Evolutionary conservation across 2,797 vertebrate species (phyloP).

Genomic region (Pterois miles): DNA sequence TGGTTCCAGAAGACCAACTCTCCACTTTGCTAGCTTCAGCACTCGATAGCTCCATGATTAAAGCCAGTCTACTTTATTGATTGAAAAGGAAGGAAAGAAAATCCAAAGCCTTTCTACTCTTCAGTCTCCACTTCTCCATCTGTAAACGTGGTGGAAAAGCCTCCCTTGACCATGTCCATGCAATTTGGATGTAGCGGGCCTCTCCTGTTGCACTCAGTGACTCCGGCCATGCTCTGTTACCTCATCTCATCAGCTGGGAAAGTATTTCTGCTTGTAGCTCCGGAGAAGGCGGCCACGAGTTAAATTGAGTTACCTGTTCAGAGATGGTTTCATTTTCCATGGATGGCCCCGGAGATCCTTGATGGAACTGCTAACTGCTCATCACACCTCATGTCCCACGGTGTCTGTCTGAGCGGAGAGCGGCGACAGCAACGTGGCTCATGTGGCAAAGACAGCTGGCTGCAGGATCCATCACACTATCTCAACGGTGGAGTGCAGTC

Average conservation of each 20-base stretch:
- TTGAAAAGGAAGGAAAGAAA: constrained; percentile 73
- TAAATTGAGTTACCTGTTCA: constrained; percentile 84
- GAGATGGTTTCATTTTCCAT: constrained; percentile 82
- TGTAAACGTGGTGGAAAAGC: constrained; percentile 67
- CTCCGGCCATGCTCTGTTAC: constrained; percentile 79
- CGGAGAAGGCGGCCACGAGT: constrained; percentile 71
- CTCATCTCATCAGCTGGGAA: constrained; percentile 81
- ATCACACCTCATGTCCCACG: constrained; percentile 69
- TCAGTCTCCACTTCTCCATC: constrained; percentile 60
- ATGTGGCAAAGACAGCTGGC: constrained; percentile 59
- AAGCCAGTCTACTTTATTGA: constrained; percentile 78
- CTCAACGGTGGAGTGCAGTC: constrained; percentile 36
- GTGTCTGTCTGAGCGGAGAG: constrained; percentile 64
- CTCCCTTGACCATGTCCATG: constrained; percentile 76
- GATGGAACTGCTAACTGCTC: constrained; percentile 81
- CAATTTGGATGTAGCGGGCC: constrained; percentile 69
- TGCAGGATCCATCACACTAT: constrained; percentile 56
- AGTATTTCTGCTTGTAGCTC: constrained; percentile 80
- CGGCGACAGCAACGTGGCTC: constrained; percentile 34
- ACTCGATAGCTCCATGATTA: constrained; percentile 77
- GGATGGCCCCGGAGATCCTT: constrained; percentile 76
- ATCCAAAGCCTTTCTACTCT: constrained; percentile 62
- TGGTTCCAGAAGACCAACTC: constrained; percentile 75
- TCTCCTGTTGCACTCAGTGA: constrained; percentile 71
- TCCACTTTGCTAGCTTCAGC: constrained; percentile 73